Evolutionary conservation across 2,888 invertebrate species (phyloP).

Genomic region (Drosophila mettleri): DNA sequence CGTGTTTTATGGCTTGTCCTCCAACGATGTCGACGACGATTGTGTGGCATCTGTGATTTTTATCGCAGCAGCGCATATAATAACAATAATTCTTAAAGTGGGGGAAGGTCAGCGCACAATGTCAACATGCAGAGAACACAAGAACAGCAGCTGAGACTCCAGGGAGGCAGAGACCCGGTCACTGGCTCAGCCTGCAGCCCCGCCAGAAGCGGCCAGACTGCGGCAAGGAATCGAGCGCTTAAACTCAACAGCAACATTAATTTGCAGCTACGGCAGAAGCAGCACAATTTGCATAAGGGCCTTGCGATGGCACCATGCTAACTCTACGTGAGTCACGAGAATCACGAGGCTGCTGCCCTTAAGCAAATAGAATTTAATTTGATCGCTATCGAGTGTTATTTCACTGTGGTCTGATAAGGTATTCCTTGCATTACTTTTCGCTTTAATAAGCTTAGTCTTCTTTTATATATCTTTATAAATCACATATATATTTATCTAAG

Average conservation of each 20-base stretch:
- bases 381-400: no score
- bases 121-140: slow-evolving; percentile 70
- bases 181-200: slow-evolving; percentile 24
- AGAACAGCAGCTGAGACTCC: slow-evolving; percentile 76
- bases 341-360: not conserved
- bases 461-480: no score
- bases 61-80: slow-evolving; percentile 82
- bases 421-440: no score
- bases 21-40: slow-evolving; percentile 65
- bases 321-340: slow-evolving; percentile 4
- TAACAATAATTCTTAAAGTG: slow-evolving; percentile 84
- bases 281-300: slow-evolving; percentile 69
- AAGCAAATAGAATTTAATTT: not conserved
- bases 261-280: slow-evolving; percentile 71
- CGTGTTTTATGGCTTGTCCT: slow-evolving; percentile 79
- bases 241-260: slow-evolving; percentile 82
- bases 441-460: no score
- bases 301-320: slow-evolving; percentile 43
- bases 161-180: slow-evolving; percentile 42
- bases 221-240: slow-evolving; percentile 66
- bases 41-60: slow-evolving; percentile 82
- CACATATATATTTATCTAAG: not conserved
- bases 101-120: slow-evolving; percentile 76
- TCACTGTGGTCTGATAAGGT: no score
- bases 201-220: slow-evolving; percentile 11